Conservation (phyloP, 2,113 vertebrate genomes). For the Typhlomys cinereus region DNA sequence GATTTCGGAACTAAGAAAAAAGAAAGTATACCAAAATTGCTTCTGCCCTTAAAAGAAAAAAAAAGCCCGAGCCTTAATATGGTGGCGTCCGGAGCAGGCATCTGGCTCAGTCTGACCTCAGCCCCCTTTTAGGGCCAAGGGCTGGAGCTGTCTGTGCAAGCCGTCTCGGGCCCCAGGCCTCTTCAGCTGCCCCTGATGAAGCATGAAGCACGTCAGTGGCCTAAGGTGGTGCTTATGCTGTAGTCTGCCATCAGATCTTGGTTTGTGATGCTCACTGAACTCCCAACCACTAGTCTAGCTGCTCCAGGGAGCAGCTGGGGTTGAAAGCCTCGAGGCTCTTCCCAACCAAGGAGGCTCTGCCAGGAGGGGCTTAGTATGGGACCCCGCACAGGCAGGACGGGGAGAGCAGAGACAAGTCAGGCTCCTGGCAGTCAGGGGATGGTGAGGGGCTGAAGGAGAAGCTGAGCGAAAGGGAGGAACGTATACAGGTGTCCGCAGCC, state of each 20-base stretch:
- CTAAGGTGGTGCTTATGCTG: neutral
- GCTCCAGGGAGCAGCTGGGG: neutral
- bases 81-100: neutral
- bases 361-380: neutral
- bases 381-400: neutral
- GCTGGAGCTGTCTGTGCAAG: neutral
- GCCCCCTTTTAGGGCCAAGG: neutral
- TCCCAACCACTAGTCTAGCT: neutral
- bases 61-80: neutral
- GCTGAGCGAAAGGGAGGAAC: too few relatives aligned
- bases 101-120: neutral
- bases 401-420: neutral
- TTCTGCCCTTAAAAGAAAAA: too few relatives aligned
- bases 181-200: too few relatives aligned
- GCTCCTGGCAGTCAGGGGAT: neutral
- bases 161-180: neutral
- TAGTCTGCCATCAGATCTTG: neutral
- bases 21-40: too few relatives aligned
- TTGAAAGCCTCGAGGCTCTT: neutral
- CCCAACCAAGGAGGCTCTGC: neutral
- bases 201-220: neutral
- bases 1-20: too few relatives aligned
- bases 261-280: neutral
- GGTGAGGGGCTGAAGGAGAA: neutral
- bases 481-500: too few relatives aligned